Conservation (phyloP, 2,888 invertebrate genomes). For the Conistra vaccinii region DNA sequence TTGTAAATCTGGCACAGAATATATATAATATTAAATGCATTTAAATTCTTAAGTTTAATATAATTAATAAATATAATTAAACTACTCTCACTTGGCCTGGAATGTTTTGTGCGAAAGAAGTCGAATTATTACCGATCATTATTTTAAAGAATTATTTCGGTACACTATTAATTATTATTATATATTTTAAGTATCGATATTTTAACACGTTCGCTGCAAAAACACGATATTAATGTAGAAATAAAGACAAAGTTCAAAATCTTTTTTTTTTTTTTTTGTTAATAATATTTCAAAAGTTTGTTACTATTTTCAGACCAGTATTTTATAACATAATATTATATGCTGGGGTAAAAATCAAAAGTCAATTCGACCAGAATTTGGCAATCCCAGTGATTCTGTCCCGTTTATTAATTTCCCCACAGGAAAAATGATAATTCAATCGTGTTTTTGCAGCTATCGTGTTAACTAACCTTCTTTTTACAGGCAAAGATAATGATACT, state of each 20-base stretch:
- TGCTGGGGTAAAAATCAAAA: neutral
- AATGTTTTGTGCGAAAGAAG: conserved; percentile 71
- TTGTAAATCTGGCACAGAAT: conserved; percentile 48
- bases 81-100: conserved; percentile 71
- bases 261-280: neutral
- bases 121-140: conserved; percentile 63
- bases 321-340: neutral
- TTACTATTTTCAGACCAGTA: neutral
- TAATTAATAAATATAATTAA: conserved; percentile 65
- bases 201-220: conserved; percentile 17
- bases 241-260: neutral
- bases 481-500: neutral
- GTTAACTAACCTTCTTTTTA: conserved; percentile 3
- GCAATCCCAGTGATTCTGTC: neutral
- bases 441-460: conserved; percentile 24
- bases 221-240: neutral
- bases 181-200: conserved; percentile 5
- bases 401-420: neutral
- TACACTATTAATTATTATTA: conserved; percentile 17
- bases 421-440: neutral
- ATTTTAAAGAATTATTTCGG: conserved; percentile 17
- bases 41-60: conserved; percentile 46
- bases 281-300: neutral
- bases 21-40: conserved; percentile 43
- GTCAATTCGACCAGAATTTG: too few relatives aligned